These are phyloP conservation scores for Canis aureus DNA, from an alignment of 2,113 vertebrate species.

Conservation along the genomic window DNA sequence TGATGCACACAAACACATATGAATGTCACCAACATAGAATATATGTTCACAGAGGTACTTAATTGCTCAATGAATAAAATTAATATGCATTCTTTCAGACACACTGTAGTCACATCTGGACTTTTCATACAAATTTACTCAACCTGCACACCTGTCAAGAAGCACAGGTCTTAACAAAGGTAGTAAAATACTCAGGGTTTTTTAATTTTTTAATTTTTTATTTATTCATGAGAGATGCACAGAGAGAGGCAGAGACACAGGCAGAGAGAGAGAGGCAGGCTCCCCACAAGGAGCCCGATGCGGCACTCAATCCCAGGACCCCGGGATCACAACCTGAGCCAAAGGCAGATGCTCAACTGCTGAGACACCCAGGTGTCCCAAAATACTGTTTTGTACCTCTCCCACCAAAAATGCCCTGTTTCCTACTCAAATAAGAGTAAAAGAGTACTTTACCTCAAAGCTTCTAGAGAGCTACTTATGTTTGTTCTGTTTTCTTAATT, in stretches of 20 bases:
- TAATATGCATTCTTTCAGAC: slow-evolving; percentile 28
- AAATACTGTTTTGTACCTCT: background rate
- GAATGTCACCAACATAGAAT: background rate
- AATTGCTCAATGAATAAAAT: slow-evolving; percentile 11
- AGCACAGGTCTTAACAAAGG: background rate
- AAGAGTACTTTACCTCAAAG: background rate
- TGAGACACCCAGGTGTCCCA: no score
- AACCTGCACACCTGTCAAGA: background rate
- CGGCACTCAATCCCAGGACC: no score
- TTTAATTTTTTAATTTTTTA: no score
- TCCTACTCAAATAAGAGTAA: background rate
- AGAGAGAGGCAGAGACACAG: no score
- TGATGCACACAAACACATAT: background rate
- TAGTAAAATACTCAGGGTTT: background rate
- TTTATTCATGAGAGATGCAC: no score
- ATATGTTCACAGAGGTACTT: background rate
- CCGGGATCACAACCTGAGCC: no score
- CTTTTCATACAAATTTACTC: slow-evolving; percentile 9
- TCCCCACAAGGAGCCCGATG: no score
- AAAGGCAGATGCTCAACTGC: no score
- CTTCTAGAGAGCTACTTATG: background rate
- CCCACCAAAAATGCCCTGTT: background rate
- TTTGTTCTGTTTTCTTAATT: background rate
- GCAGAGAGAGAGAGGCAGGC: no score
- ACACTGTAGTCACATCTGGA: slow-evolving; percentile 38